Percentiles rank a stretch among this genome's conserved stretches.
These are phyloP conservation scores for Rousettus leschenaultii DNA, from an alignment of 2,113 vertebrate genomes.

Conservation along the genomic window DNA sequence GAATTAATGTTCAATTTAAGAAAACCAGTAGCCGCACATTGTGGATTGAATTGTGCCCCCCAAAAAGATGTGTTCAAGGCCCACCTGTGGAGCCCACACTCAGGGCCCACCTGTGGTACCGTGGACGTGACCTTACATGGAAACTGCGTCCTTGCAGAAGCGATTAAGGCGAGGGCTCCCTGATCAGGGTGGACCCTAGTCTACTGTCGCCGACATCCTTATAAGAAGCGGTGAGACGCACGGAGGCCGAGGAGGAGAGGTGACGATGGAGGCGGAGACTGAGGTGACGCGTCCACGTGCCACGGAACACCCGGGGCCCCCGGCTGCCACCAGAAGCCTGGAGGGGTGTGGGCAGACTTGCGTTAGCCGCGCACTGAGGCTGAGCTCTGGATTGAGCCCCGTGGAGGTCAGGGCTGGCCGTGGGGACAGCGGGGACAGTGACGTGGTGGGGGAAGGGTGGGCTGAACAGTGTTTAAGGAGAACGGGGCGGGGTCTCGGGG, in stretches of 20 bases:
- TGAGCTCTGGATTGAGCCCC: background rate
- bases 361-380: background rate
- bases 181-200: too few species aligned
- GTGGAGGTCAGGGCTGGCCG: background rate
- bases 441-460: fast-evolving
- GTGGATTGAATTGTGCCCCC: background rate
- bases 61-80: background rate
- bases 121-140: background rate
- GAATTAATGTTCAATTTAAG: background rate
- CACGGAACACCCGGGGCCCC: too few species aligned
- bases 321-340: background rate
- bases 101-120: fast-evolving
- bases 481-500: fast-evolving
- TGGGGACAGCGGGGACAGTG: background rate
- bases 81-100: too few species aligned
- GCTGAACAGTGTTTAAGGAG: fast-evolving
- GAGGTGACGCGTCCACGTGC: fast-evolving
- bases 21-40: background rate
- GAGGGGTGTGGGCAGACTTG: background rate
- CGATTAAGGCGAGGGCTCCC: too few species aligned
- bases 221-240: background rate
- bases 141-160: background rate
- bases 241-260: too few species aligned
- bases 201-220: background rate
- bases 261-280: background rate